Evolutionary conservation across 2,797 vertebrate species (phyloP).

Genomic region (Mormyrus proboscirostris): DNA sequence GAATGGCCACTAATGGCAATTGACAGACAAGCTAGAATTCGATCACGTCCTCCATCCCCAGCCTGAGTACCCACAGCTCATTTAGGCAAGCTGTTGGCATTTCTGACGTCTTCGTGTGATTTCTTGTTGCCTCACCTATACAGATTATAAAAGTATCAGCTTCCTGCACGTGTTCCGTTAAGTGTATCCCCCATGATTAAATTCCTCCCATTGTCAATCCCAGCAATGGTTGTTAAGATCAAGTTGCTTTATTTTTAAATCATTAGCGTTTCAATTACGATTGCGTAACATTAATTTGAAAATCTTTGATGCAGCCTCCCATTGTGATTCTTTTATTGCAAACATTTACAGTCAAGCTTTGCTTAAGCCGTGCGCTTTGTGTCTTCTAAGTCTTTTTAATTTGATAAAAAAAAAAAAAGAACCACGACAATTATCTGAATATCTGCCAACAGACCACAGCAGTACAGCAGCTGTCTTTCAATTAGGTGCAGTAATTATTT

Average conservation of each 20-base stretch:
- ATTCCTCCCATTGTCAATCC: neutral
- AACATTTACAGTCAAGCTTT: neutral
- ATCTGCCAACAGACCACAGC: neutral
- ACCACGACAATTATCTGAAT: neutral
- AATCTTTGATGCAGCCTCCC: neutral
- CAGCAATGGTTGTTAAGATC: neutral
- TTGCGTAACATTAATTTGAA: neutral
- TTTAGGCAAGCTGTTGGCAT: neutral
- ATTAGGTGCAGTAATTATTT: neutral
- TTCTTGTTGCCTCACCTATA: too few relatives aligned
- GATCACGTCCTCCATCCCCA: neutral
- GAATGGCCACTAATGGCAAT: conserved; percentile 43
- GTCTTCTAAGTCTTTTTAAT: neutral
- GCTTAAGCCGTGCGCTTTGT: neutral
- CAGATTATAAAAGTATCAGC: neutral
- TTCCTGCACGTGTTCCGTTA: neutral
- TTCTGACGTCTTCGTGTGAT: neutral
- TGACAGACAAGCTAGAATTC: neutral
- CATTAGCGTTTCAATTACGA: neutral
- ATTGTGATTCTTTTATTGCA: neutral
- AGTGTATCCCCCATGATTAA: neutral
- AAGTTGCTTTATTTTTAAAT: neutral
- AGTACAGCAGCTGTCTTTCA: neutral
- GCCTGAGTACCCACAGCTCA: neutral
- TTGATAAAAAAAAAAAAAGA: neutral